Percentiles rank a stretch among this genome's conserved stretches.
phyloP scores from a whole-genome alignment of 92 coral and sea anemone genomes.

The Micromussa lordhowensis region DNA sequence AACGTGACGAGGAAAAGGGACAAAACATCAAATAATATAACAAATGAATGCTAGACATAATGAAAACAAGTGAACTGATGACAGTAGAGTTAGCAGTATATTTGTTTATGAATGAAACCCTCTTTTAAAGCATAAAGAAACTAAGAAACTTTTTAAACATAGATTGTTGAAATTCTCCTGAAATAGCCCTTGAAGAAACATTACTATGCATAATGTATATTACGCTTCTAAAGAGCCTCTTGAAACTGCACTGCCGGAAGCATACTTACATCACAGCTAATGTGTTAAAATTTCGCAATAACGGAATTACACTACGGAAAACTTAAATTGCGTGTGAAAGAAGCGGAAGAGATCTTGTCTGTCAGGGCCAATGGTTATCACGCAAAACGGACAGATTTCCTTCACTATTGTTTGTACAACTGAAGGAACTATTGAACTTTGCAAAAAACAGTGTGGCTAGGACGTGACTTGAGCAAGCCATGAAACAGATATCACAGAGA shows the following conservation, averaged over 20 bases:
- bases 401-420: neutral
- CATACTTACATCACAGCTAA: neutral
- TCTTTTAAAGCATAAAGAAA: too few species aligned
- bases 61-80: neutral
- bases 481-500: neutral
- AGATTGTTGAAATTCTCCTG: neutral
- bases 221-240: neutral
- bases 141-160: neutral
- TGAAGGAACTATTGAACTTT: neutral
- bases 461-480: conserved; percentile 1
- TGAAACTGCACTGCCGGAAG: conserved; percentile 9
- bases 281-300: conserved; percentile 30
- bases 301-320: conserved; percentile 41
- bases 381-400: conserved; percentile 21
- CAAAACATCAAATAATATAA: neutral
- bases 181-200: neutral
- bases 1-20: conserved; percentile 14
- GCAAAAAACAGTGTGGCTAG: neutral
- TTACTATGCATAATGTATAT: neutral
- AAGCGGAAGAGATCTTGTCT: conserved; percentile 22
- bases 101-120: neutral
- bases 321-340: neutral
- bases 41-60: neutral
- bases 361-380: neutral
- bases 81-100: neutral